phyloP scores from a whole-genome alignment of 53 echinoderm and acorn worm species.

The Stichopus horrens region DNA sequence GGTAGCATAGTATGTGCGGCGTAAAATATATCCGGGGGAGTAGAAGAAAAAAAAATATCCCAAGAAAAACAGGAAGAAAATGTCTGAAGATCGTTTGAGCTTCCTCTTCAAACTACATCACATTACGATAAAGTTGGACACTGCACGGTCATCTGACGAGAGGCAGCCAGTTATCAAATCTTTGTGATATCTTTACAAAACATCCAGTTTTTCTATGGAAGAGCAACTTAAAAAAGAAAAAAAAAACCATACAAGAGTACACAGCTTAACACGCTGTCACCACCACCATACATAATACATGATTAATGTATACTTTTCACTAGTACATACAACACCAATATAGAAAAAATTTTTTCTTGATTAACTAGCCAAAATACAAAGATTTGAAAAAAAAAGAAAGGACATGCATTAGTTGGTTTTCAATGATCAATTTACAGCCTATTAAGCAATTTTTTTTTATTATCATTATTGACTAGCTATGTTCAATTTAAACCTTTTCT shows the following conservation, averaged over 20 bases:
- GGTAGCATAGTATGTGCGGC: conserved; percentile 8
- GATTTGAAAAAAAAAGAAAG: not conserved
- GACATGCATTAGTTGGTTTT: conserved; percentile 43
- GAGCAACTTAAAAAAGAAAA: conserved; percentile 28
- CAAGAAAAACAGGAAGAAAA: not conserved
- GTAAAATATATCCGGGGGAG: not conserved
- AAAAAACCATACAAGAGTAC: not conserved
- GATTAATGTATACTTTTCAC: conserved; percentile 19
- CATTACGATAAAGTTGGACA: not conserved
- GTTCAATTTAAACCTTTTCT: conserved; percentile 25
- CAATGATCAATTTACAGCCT: conserved; percentile 40
- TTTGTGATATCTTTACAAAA: conserved; percentile 1
- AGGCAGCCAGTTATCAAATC: conserved; percentile 2
- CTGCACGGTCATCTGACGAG: not conserved
- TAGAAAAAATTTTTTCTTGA: conserved; percentile 26
- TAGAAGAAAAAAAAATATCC: conserved; percentile 20
- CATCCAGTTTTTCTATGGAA: conserved; percentile 21
- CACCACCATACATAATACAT: conserved; percentile 20
- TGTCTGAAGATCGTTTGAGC: not conserved
- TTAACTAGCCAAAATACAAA: conserved; percentile 5
- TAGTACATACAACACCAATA: conserved; percentile 44
- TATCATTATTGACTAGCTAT: not conserved
- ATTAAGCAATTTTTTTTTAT: not conserved
- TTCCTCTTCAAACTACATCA: not conserved
- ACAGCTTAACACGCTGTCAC: conserved; percentile 44